Conservation (phyloP, 1,140 invertebrate species). For the Scaptomyza montana region DNA sequence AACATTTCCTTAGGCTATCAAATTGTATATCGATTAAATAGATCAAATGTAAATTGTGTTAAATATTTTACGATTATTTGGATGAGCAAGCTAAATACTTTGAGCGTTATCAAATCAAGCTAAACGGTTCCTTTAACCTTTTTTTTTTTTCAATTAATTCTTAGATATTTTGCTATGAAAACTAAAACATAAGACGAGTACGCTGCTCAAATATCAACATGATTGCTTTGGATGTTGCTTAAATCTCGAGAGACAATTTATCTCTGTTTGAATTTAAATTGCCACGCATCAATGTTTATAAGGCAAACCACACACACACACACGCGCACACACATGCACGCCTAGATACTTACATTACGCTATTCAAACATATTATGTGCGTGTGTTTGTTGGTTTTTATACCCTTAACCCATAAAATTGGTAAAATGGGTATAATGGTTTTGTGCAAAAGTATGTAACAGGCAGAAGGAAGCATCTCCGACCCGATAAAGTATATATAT, state of each 20-base stretch:
- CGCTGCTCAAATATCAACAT: slow-evolving; percentile 70
- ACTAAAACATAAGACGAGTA: slow-evolving; percentile 51
- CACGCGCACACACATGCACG: slow-evolving; percentile 8
- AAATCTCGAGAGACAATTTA: slow-evolving; percentile 48
- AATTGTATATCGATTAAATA: too few species aligned
- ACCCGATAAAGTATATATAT: too few species aligned
- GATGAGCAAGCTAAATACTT: slow-evolving; percentile 14
- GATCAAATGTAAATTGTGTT: neutral
- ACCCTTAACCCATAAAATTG: too few species aligned
- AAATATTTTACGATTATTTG: neutral
- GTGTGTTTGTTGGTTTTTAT: slow-evolving; percentile 18
- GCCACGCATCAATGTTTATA: slow-evolving; percentile 63
- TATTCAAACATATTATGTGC: slow-evolving; percentile 40
- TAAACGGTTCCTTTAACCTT: slow-evolving; percentile 15
- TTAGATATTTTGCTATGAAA: slow-evolving; percentile 26
- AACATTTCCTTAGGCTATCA: too few species aligned
- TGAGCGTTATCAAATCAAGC: slow-evolving; percentile 45
- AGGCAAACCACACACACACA: slow-evolving; percentile 31
- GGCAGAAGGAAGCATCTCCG: too few species aligned
- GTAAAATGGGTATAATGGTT: too few species aligned
- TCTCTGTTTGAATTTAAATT: slow-evolving; percentile 62
- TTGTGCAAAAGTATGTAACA: too few species aligned
- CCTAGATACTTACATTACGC: slow-evolving; percentile 4
- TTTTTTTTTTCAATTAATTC: too few species aligned
- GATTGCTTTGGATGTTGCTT: slow-evolving; percentile 75